Conservation (phyloP, 2,797 vertebrate genomes). For the Poecilia gillii region DNA sequence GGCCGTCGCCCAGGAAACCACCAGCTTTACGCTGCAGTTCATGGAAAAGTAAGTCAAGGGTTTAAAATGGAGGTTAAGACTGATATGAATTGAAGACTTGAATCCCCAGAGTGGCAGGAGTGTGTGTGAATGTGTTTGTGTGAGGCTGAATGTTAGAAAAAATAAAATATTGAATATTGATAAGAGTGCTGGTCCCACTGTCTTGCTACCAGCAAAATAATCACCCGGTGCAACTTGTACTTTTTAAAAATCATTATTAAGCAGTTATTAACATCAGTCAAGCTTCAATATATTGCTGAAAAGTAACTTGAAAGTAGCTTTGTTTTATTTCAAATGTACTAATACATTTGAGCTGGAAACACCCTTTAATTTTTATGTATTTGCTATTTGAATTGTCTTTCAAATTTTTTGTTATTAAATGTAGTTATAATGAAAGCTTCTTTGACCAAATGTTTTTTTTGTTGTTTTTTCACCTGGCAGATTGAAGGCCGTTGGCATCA, state of each 20-base stretch:
- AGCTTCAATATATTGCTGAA: no score
- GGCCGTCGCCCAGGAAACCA: constrained; percentile 79
- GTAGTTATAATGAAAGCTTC: not conserved
- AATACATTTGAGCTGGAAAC: no score
- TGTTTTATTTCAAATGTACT: no score
- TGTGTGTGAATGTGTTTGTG: not conserved
- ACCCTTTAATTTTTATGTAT: not conserved
- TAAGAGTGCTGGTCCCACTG: no score
- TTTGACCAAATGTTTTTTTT: not conserved
- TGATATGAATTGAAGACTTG: not conserved
- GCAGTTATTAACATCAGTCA: no score
- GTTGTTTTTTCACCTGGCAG: constrained; percentile 57
- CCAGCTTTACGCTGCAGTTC: constrained; percentile 74
- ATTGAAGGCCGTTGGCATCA: constrained; percentile 79
- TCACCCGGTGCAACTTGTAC: no score
- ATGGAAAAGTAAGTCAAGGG: constrained; percentile 79
- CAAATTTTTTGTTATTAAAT: not conserved
- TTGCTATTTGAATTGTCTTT: not conserved
- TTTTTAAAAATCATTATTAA: no score
- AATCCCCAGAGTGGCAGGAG: not conserved
- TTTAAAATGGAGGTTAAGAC: not conserved
- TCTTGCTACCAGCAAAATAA: no score
- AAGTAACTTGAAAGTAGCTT: no score
- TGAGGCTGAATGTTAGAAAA: no score
- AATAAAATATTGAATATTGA: no score